Evolutionary conservation across 2,113 vertebrate species (phyloP), one percentile per base, ranked within the genome.

Genomic region (Nannobrachium achirus): DNA sequence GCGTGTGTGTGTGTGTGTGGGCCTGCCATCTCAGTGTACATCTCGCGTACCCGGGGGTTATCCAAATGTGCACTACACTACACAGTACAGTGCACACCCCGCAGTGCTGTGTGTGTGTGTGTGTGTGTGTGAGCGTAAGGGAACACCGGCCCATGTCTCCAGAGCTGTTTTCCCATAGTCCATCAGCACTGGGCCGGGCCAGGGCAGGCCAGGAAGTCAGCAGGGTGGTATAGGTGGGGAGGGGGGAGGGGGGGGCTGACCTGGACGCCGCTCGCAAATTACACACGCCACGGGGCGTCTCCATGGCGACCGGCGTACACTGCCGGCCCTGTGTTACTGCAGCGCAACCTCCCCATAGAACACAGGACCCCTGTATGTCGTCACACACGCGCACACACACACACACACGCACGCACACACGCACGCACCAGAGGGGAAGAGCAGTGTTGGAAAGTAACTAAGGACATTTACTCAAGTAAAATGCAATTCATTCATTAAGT

Each of bases 181-280:
- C 68, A 63, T 68, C 73, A 66, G 63, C 25, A 1, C 38, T 33
- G 25, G 55, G 49, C 8, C 38, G 55, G 56, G 56, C 73, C 38
- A 4, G 25, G 55, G 49, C 8, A 20, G 55, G 56, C 52, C 73
- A 86, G 75, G 84, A 81, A 84, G 84, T 84, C 84, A 79, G 81
- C 78, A 80, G 73, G 86, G 71, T 70, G n/a, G n/a, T n/a, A n/a
- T n/a, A n/a, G n/a, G n/a, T n/a, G n/a, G n/a, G n/a, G n/a, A n/a
- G n/a, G n/a, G n/a, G n/a, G n/a, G n/a, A n/a, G 73, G 75, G 33
- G 68, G 73, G 33, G 72, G 73, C 62, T 10, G 72, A 76, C 76
- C 70, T 81, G 78, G 85, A 81, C 78, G 85, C 72, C 75, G 78
- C 80, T 84, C 81, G 66, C 81, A 86, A 84, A 86, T 86, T 78